Conservation (phyloP, 1,140 invertebrate genomes). For the Eriocheir sinensis region DNA sequence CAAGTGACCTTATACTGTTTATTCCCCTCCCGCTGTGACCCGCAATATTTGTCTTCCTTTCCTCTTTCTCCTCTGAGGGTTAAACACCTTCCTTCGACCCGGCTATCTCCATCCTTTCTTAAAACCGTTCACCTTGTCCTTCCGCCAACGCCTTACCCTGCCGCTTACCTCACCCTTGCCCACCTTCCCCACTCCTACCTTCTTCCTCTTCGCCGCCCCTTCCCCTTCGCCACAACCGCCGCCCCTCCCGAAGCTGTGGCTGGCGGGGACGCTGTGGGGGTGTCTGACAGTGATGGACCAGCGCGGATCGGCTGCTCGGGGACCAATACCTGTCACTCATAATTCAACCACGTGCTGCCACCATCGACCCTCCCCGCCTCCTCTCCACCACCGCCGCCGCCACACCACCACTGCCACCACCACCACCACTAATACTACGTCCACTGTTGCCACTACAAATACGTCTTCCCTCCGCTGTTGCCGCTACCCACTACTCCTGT, state of each 20-base stretch:
- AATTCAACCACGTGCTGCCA: constrained; percentile 77
- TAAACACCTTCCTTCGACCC: no score
- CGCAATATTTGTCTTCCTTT: not conserved
- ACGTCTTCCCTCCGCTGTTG: not conserved
- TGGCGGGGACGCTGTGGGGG: constrained; percentile 57
- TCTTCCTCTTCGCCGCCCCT: not conserved
- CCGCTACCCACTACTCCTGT: not conserved
- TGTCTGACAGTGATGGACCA: constrained; percentile 76
- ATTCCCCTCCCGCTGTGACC: no score
- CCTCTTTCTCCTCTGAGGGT: constrained; percentile 51
- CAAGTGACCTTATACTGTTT: constrained; percentile 24
- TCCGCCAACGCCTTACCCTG: not conserved
- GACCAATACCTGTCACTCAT: constrained; percentile 77
- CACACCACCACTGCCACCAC: not conserved
- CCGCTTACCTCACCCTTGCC: not conserved
- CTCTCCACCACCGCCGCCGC: not conserved
- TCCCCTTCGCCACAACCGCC: no score
- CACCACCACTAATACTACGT: not conserved
- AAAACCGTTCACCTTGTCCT: constrained; percentile 18
- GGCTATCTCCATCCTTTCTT: not conserved
- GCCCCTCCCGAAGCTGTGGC: not conserved
- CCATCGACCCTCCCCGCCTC: constrained; percentile 68
- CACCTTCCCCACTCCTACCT: not conserved
- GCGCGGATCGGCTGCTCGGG: constrained; percentile 75
- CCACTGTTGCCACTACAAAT: not conserved